Base-by-base conservation (phyloP, 2,113 vertebrate genomes). In the Microcebus lehilahytsara region DNA sequence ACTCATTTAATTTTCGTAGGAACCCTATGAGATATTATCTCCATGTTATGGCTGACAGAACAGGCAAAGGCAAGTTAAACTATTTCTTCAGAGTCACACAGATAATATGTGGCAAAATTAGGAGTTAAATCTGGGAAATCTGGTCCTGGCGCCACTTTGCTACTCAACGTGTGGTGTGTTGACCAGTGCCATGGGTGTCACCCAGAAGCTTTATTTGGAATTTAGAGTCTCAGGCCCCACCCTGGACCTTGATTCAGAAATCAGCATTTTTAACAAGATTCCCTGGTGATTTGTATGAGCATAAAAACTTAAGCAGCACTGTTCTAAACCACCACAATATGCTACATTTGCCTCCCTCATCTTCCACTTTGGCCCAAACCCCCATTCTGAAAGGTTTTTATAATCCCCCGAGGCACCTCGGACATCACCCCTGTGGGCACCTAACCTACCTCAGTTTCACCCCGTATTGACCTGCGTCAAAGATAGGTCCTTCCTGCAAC, bases 21-120 rank as follows among this genome's bases (percentile, higher is more conserved):
- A 49, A 74, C 27, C 9, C n/a, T 49, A n/a, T 16, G 79, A 85
- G 46, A 42, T 11, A 46, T 8, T n/a, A 53, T 16, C 91, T 72
- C 53, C 42, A 56, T n/a, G 51, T 58, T 93, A n/a, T 23, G 72
- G 72, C 56, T 93, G 85, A 71, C 42, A 78, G 58, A 84, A 72
- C 46, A 20, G 19, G 85, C 30, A 78, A 86, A 77, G 53, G 53
- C 53, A 79, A 72, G 75, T 85, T 62, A 58, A 77, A 27, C 13
- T 30, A 19, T 14, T 58, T 62, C 60, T 22, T 84, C 2, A 23
- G 2, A 88, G 78, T 58, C 20, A 34, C 46, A 8, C 1, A 32
- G 85, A 6, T 49, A 85, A 40, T 27, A 58, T 3, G 0, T 1
- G 16, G 56, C 46, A 60, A 34, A 58, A n/a, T 32, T 22, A 80